Base-by-base conservation (phyloP, 1,140 invertebrate genomes). In the Amyelois transitella region DNA sequence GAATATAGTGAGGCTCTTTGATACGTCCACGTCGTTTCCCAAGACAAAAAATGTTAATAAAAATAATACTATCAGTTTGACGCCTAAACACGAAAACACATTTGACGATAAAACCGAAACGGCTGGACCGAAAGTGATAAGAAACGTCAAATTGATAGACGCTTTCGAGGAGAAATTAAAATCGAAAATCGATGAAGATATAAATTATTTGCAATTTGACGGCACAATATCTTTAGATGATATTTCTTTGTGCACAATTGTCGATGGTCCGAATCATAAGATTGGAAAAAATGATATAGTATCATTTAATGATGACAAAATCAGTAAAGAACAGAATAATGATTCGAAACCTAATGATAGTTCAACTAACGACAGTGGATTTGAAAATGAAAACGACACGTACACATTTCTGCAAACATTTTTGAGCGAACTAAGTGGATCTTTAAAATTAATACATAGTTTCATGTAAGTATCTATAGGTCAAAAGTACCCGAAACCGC, bases 381-480 rank as follows among this genome's bases (percentile, higher is more conserved):
- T 72, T 24, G 71, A 58, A 7, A 68, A 69, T 2, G 66, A 69
- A 3, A 58, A 54, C 1, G 28, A 0, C 44, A 48, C 2, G 60
- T 53, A 55, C 55, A 50, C 51, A 0, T 43, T 67, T 2, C 24
- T 61, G 0, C 66, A 61, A 38, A 43, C 19, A 6, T 77, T 75
- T 56, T 51, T 75, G 1, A 43, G 14, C 0, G 52, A 77, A 22
- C 12, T 77, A 0, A 65, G 58, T 14, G 43, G 24, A 1, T 55
- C 66, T 18, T 64, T 75, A 6, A 70, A 64, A 32, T 20, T 43
- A 6, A 61, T 70, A 22, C 62, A 64, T 53, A 44, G 51, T 7
- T 77, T 75, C 53, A 60, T 77, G 75, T 77, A 43, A 75, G 75
- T 75, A 65, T n/a, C n/a, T n/a, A n/a, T n/a, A n/a, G n/a, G n/a